Percentiles rank a stretch among this genome's conserved stretches.
These are phyloP conservation scores for Eupsilia transversa DNA, from an alignment of 2,888 invertebrate genomes.

Conservation along the genomic window DNA sequence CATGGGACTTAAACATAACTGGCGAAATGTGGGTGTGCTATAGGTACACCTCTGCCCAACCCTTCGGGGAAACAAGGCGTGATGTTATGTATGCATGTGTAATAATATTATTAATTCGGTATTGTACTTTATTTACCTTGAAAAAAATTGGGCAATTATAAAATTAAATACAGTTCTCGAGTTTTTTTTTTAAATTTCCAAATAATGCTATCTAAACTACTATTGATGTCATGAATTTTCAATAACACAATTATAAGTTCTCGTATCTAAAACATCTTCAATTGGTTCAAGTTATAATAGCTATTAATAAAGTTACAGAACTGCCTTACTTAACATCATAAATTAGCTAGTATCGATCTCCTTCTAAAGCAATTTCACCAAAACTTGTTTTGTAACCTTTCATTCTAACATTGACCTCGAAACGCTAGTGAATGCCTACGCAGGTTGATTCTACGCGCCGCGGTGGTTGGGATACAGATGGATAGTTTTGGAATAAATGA, in stretches of 20 bases:
- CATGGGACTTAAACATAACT: too few species aligned
- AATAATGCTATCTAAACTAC: not conserved
- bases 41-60: too few species aligned
- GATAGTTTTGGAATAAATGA: not conserved
- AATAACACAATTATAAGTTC: not conserved
- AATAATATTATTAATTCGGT: not conserved
- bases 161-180: too few species aligned
- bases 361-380: constrained; percentile 44
- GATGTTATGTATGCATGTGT: too few species aligned
- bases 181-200: too few species aligned
- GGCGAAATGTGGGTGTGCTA: too few species aligned
- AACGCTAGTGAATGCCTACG: constrained; percentile 36
- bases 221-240: not conserved
- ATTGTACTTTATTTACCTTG: not conserved
- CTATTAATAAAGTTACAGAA: constrained; percentile 15
- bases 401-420: constrained; percentile 67
- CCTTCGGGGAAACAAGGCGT: too few species aligned
- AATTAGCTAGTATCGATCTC: constrained; percentile 57
- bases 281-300: constrained; percentile 1
- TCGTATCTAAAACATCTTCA: not conserved
- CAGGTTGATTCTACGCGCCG: constrained; percentile 18
- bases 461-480: not conserved
- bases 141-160: too few species aligned
- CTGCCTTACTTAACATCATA: constrained; percentile 24
- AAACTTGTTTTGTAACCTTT: constrained; percentile 62